Percentiles rank a stretch among this genome's conserved stretches.
Evolutionary conservation across 2,113 vertebrate genomes (phyloP).

Genomic region (Junco hyemalis): DNA sequence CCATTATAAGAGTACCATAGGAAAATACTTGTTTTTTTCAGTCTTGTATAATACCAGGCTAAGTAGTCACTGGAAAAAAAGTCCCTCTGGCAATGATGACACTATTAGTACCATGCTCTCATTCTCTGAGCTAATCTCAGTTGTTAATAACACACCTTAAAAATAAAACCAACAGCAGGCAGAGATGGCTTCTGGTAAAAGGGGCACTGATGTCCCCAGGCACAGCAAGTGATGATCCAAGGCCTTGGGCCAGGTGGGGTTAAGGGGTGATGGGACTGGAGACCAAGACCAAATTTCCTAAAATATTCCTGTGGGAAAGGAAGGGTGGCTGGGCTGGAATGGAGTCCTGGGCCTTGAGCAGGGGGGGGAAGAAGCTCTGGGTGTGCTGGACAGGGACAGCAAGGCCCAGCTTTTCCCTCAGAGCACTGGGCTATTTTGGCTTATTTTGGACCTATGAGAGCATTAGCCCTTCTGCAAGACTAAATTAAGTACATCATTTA

Average conservation of each 20-base stretch:
- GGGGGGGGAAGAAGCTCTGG: neutral
- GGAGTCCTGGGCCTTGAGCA: neutral
- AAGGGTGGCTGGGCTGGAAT: neutral
- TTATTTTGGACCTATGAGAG: neutral
- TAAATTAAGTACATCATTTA: neutral
- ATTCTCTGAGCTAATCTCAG: neutral
- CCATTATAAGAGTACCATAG: accelerated
- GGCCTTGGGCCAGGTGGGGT: too few relatives aligned
- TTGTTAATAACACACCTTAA: neutral
- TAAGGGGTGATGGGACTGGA: neutral
- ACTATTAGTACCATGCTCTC: neutral
- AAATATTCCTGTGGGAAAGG: too few relatives aligned
- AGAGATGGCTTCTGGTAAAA: neutral
- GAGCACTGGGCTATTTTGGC: neutral
- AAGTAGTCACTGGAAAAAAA: neutral
- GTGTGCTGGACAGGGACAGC: neutral
- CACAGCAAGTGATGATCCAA: neutral
- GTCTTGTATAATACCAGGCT: neutral
- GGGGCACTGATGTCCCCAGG: neutral
- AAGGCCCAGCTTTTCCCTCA: neutral
- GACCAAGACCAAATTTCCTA: too few relatives aligned
- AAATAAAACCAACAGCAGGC: neutral
- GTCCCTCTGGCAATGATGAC: neutral
- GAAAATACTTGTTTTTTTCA: neutral
- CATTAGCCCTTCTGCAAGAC: neutral